Conservation (phyloP, 2,113 vertebrate species). For the Nerophis ophidion region DNA sequence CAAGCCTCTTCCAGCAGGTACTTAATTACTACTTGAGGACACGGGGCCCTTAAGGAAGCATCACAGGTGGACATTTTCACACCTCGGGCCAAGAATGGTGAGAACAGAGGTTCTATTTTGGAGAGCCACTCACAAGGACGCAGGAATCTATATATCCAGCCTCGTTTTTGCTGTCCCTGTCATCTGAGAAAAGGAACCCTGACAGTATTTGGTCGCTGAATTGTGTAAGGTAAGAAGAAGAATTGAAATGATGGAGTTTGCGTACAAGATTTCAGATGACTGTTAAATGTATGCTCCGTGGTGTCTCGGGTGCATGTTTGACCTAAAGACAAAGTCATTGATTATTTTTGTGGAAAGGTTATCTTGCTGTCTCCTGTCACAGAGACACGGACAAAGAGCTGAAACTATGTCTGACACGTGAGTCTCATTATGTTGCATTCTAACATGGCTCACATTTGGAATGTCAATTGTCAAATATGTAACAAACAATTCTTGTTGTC, state of each 20-base stretch:
- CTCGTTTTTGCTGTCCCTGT: constrained; percentile 33
- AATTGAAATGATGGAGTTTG: not conserved
- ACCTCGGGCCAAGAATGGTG: constrained; percentile 50
- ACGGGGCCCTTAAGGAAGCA: constrained; percentile 5
- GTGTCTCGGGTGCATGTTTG: constrained; percentile 7
- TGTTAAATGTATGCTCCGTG: no score
- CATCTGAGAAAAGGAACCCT: constrained; percentile 39
- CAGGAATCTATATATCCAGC: constrained; percentile 62
- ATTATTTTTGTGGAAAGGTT: constrained; percentile 3
- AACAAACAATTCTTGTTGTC: constrained; percentile 14
- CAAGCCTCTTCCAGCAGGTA: constrained; percentile 1
- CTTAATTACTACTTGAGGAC: not conserved
- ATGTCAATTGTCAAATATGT: not conserved
- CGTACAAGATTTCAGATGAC: no score
- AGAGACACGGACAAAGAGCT: constrained; percentile 17
- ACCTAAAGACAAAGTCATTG: constrained; percentile 41
- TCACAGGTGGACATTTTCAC: constrained; percentile 34
- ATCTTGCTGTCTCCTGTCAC: constrained; percentile 7
- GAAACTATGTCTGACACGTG: constrained; percentile 69
- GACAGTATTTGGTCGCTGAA: constrained; percentile 20
- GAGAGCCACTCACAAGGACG: constrained; percentile 63
- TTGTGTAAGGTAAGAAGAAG: constrained; percentile 45
- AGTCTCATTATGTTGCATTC: constrained; percentile 20
- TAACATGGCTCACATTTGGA: not conserved
- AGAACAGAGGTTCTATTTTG: constrained; percentile 62